Percentiles rank a stretch among this genome's conserved stretches.
These are phyloP conservation scores for Calycopis cecrops DNA, from an alignment of 1,140 invertebrate genomes.

Conservation along the genomic window DNA sequence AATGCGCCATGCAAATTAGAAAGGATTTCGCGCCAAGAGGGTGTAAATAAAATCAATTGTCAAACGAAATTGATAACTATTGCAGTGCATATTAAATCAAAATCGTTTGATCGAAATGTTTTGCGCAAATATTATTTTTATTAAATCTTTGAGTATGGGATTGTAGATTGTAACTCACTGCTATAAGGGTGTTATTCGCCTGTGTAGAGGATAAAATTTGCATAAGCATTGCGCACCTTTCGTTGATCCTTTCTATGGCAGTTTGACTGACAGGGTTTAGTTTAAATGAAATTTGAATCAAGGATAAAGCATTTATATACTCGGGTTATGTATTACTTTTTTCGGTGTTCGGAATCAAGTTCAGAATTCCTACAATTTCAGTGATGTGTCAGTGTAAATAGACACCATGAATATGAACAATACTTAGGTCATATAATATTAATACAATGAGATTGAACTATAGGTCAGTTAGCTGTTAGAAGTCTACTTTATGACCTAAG, in stretches of 20 bases:
- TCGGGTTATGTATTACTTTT: conserved; percentile 26
- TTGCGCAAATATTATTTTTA: conserved; percentile 61
- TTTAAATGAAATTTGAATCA: conserved; percentile 53
- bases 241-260: conserved; percentile 64
- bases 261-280: conserved; percentile 68
- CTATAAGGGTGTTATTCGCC: conserved; percentile 29
- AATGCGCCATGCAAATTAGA: conserved; percentile 73
- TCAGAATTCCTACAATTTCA: too few species aligned
- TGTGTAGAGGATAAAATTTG: conserved; percentile 51
- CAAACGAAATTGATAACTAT: conserved; percentile 39
- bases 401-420: too few species aligned
- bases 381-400: too few species aligned
- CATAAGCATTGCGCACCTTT: conserved; percentile 69
- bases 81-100: conserved; percentile 25
- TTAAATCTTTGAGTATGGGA: conserved; percentile 21
- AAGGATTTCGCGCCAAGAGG: conserved; percentile 31
- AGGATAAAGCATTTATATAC: conserved; percentile 41
- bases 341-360: background rate
- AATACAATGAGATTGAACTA: too few species aligned
- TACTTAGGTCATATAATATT: too few species aligned
- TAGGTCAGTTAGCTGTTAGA: too few species aligned
- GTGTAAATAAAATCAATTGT: conserved; percentile 26
- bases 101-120: conserved; percentile 31
- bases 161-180: conserved; percentile 24
- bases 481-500: too few species aligned